Evolutionary conservation across 23 tunicate genomes (phyloP), one percentile per base, ranked within the genome.

Genomic region (Halocynthia aurantium): DNA sequence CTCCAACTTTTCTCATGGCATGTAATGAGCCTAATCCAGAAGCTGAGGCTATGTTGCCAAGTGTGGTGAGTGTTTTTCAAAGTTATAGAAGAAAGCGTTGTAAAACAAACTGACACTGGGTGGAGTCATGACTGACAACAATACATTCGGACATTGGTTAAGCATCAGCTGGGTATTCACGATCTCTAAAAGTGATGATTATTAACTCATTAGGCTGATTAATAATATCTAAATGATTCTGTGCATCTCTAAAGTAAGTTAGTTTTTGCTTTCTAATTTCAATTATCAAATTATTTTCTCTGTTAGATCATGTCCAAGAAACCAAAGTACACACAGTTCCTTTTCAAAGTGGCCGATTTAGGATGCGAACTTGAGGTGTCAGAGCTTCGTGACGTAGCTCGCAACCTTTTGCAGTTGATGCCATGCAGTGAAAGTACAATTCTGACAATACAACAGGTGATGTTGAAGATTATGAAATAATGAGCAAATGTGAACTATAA

Each of bases 361-460:
- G 78, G 78, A 54, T 74, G 78, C 57, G 78, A 74, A 53, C 78
- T 74, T 6, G 62, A 74, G 20, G 67, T 52, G 8, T 22, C 78
- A 8, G 78, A 74, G 66, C 57, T 74, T 50, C 78, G 78, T 13
- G 78, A 74, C 57, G 78, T 62, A 10, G 78, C 78, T 74, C 78
- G 62, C 10, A 55, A 53, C 31, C 19, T 74, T 18, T 44, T 74
- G 55, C 78, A 74, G 31, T 22, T 74, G 19, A 74, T 74, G 78
- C 78, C 78, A 0, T 74, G 78, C 64, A 74, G 56, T 55, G 78
- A 74, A 74, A 64, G 78, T 17, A 74, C 78, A 8, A 17, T 74
- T 8, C 62, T 19, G 18, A 74, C 55, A 15, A 74, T 74, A 8
- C 64, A 74, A 1, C 62, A 74, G 78, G 78, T 74, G 19, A 31